A percentile compares a stretch with the other conserved stretches of the same genome.
Conservation (phyloP, 2,797 vertebrate species). For the Nyctibius grandis region DNA sequence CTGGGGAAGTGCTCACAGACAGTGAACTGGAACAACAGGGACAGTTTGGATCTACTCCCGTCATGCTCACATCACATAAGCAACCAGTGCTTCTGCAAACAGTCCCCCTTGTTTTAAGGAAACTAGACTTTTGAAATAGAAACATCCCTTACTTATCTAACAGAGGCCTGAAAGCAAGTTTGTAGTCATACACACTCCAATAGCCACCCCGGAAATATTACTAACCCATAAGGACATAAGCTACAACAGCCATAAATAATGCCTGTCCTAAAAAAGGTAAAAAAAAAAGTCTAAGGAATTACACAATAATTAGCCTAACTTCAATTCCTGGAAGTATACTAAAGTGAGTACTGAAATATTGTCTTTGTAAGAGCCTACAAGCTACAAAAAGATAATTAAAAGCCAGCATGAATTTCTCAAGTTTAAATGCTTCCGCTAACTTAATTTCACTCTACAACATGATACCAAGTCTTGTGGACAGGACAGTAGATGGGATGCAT, state of each 20-base stretch:
- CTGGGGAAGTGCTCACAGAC: neutral
- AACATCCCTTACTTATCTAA: neutral
- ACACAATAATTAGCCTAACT: neutral
- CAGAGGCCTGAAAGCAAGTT: neutral
- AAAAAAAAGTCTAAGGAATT: neutral
- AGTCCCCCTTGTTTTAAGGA: neutral
- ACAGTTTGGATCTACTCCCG: neutral
- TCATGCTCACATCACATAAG: neutral
- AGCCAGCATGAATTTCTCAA: neutral
- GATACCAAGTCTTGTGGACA: neutral
- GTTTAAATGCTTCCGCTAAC: neutral
- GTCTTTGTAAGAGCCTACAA: neutral
- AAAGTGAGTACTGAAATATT: neutral
- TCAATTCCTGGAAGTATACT: neutral
- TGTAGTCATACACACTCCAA: neutral
- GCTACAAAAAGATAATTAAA: neutral
- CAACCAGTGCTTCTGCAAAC: neutral
- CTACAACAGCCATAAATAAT: neutral
- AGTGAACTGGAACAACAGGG: neutral
- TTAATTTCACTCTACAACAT: neutral
- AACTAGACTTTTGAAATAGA: neutral
- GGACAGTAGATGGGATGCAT: fast-evolving
- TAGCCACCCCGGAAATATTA: neutral
- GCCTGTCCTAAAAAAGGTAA: neutral
- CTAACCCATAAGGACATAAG: neutral